Conservation (phyloP, 2,113 vertebrate species). For the Rhinolophus sinicus region DNA sequence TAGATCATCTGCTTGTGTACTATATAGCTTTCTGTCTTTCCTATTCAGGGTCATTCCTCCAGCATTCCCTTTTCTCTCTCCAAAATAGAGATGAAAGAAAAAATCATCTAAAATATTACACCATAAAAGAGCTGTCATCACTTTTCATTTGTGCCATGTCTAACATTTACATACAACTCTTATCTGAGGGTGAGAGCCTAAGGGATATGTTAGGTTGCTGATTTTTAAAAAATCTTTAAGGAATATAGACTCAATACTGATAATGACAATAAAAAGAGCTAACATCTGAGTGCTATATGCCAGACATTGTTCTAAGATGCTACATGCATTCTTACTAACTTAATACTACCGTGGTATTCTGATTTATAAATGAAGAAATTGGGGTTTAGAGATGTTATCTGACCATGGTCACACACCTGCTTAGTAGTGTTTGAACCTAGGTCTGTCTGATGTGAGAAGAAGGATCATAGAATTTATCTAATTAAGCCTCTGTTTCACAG, state of each 20-base stretch:
- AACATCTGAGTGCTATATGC: background rate
- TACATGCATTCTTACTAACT: background rate
- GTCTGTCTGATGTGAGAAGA: background rate
- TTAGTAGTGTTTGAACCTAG: background rate
- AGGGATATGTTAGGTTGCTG: background rate
- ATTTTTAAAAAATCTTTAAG: background rate
- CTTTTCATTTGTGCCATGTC: background rate
- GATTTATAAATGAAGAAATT: slow-evolving; percentile 7
- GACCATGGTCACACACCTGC: background rate
- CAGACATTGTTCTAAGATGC: background rate
- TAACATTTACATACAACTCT: background rate
- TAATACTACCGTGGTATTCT: background rate
- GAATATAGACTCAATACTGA: background rate
- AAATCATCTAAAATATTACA: background rate
- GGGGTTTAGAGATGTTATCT: background rate
- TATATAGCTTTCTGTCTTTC: background rate
- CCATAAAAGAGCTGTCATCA: background rate
- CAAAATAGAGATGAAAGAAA: background rate
- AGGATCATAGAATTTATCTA: background rate
- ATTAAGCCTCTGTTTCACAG: background rate
- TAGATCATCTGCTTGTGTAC: background rate
- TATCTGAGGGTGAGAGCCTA: background rate
- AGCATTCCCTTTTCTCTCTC: background rate
- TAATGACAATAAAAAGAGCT: background rate
- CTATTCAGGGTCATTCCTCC: background rate